Conservation (phyloP, 2,888 invertebrate genomes). For the Archaeoteleia sp. region DNA sequence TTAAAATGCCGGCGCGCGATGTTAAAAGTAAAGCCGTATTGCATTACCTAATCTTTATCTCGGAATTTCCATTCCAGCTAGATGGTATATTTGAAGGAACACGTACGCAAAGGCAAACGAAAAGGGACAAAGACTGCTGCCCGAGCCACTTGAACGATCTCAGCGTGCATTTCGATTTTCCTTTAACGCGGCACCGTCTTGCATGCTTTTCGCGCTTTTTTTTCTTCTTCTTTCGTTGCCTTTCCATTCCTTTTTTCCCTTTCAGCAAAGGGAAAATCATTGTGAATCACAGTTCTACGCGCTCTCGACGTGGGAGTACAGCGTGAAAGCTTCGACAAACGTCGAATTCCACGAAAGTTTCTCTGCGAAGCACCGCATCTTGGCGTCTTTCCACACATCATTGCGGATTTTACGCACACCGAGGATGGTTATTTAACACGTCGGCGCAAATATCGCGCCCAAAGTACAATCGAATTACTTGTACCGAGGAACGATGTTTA, state of each 20-base stretch:
- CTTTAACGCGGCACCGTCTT: conserved; percentile 47
- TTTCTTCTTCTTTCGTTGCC: neutral
- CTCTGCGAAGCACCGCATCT: conserved; percentile 24
- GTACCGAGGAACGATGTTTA: too few relatives aligned
- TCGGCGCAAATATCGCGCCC: conserved; percentile 27
- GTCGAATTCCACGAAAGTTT: conserved; percentile 50
- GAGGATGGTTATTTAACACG: conserved; percentile 46
- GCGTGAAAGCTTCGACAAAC: conserved; percentile 49
- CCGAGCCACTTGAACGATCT: conserved; percentile 51
- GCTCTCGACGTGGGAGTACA: conserved; percentile 41
- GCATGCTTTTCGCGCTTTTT: conserved; percentile 25
- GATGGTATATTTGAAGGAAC: conserved; percentile 50
- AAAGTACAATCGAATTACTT: conserved; percentile 9
- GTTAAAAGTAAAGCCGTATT: conserved; percentile 41
- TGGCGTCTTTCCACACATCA: conserved; percentile 47
- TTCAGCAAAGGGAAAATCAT: conserved; percentile 56
- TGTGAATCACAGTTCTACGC: conserved; percentile 53
- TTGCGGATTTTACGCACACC: conserved; percentile 48
- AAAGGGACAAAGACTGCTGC: conserved; percentile 44
- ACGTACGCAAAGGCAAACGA: conserved; percentile 47
- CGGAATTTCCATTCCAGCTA: conserved; percentile 49
- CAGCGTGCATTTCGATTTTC: conserved; percentile 55
- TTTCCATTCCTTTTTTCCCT: conserved; percentile 48
- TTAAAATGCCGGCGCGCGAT: conserved; percentile 39
- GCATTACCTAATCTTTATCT: conserved; percentile 49